Percentiles rank a stretch among this genome's conserved stretches.
phyloP scores from a whole-genome alignment of 2,797 vertebrate species.

The Coregonus suidteri region DNA sequence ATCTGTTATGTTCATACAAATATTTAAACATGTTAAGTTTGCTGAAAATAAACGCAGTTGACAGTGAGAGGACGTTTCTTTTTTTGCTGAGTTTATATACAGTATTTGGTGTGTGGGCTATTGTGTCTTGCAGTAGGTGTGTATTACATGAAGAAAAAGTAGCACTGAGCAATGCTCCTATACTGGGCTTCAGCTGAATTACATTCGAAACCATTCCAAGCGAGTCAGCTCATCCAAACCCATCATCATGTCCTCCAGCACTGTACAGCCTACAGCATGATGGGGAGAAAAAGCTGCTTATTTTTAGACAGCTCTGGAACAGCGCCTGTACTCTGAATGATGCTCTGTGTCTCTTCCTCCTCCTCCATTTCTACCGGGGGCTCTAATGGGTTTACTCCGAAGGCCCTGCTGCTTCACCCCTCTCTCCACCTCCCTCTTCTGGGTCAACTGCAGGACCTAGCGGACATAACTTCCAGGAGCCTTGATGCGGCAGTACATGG shows the following conservation, averaged over 20 bases:
- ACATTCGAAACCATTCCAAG: background rate
- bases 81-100: no score
- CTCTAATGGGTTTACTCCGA: constrained; percentile 25
- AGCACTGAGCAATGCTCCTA: background rate
- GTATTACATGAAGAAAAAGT: background rate
- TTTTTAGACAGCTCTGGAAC: background rate
- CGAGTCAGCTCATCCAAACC: background rate
- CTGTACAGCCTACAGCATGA: background rate
- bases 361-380: background rate
- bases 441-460: constrained; percentile 27
- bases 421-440: constrained; percentile 33
- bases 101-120: background rate
- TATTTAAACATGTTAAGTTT: no score
- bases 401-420: constrained; percentile 23
- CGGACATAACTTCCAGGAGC: background rate
- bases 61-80: no score
- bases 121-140: background rate
- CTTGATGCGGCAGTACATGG: background rate
- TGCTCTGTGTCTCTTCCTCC: background rate
- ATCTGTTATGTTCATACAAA: no score
- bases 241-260: background rate
- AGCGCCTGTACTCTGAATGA: background rate
- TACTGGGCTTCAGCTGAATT: background rate
- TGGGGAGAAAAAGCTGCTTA: background rate
- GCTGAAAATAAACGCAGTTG: no score